Conservation (phyloP, 2,113 vertebrate genomes). For the Phalacrocorax carbo region DNA sequence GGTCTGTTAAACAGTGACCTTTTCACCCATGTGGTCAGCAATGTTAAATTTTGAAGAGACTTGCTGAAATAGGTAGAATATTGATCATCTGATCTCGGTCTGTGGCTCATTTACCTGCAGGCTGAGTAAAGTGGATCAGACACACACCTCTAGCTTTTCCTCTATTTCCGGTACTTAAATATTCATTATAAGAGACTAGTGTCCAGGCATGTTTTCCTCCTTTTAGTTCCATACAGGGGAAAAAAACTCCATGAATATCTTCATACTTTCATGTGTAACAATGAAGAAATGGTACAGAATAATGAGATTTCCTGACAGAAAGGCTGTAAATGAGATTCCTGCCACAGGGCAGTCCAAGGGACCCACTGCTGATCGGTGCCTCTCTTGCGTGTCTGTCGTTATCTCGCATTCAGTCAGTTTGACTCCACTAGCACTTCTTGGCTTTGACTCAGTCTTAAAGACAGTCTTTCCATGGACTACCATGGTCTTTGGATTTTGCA, state of each 20-base stretch:
- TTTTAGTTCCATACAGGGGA: not conserved
- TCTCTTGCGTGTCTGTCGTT: not conserved
- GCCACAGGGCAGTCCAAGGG: not conserved
- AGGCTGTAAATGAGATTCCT: not conserved
- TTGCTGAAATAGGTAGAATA: not conserved
- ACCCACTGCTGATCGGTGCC: not conserved
- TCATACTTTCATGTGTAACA: not conserved
- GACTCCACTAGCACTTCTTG: not conserved
- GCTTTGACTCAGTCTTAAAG: not conserved
- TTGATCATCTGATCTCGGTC: not conserved
- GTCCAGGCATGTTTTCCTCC: not conserved
- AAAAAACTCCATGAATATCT: not conserved
- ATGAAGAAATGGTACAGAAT: not conserved
- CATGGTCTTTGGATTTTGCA: not conserved
- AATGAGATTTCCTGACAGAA: not conserved
- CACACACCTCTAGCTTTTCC: not conserved
- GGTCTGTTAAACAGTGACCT: constrained; percentile 34
- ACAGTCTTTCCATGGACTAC: not conserved
- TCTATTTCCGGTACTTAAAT: not conserved
- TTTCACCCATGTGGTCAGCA: not conserved
- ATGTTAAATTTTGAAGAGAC: constrained; percentile 5
- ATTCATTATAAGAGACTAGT: not conserved
- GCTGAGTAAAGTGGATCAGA: not conserved
- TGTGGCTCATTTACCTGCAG: not conserved
- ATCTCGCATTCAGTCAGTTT: not conserved